phyloP scores from a whole-genome alignment of 2,113 vertebrate species.

The Halcyon senegalensis region DNA sequence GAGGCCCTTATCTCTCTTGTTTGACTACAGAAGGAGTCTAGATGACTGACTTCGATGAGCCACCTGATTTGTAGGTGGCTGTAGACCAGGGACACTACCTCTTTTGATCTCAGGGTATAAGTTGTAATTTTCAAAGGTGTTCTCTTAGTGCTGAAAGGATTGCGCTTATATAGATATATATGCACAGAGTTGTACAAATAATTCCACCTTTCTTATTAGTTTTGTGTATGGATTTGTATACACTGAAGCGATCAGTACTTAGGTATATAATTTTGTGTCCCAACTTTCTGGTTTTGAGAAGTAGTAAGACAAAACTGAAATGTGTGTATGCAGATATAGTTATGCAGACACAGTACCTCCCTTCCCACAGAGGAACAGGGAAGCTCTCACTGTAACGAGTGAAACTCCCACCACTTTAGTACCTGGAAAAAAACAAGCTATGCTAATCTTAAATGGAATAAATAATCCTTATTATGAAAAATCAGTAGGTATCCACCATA shows the following conservation, averaged over 20 bases:
- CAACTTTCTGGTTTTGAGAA: not conserved
- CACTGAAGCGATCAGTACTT: not conserved
- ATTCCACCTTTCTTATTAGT: not conserved
- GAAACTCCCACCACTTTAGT: not conserved
- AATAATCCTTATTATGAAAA: not conserved
- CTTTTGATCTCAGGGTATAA: not conserved
- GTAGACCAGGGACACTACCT: not conserved
- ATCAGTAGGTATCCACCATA: no score
- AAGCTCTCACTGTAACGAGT: not conserved
- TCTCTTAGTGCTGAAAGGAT: not conserved
- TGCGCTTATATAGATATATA: not conserved
- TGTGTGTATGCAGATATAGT: not conserved
- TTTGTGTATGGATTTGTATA: not conserved
- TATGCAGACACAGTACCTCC: not conserved
- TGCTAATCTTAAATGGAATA: not conserved
- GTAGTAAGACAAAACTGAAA: not conserved
- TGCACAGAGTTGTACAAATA: not conserved
- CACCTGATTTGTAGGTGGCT: not conserved
- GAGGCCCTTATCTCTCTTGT: constrained; percentile 49
- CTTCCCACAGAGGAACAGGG: not conserved
- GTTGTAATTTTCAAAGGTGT: not conserved
- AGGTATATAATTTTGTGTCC: not conserved
- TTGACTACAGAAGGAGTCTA: constrained; percentile 41
- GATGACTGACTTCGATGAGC: not conserved
- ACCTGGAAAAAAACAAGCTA: not conserved